phyloP scores from a whole-genome alignment of 2,888 invertebrate species.

The Atethmia centrago region DNA sequence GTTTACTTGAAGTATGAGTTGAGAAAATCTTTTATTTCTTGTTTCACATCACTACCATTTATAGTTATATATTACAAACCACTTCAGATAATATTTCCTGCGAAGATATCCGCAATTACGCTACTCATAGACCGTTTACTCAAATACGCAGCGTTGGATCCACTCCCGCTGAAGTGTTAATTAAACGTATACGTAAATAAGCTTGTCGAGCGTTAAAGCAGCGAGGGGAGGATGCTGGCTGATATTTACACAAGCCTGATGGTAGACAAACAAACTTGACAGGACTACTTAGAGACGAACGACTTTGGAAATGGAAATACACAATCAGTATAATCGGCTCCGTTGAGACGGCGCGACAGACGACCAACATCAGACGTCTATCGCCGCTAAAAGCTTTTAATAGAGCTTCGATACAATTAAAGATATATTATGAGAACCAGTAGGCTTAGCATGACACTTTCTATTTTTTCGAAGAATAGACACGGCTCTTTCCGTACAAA shows the following conservation, averaged over 20 bases:
- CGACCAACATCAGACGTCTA: slow-evolving; percentile 77
- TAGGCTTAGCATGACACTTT: no score
- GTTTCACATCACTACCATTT: slow-evolving; percentile 70
- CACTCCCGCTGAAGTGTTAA: slow-evolving; percentile 80
- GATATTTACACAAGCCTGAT: slow-evolving; percentile 85
- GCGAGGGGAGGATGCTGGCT: slow-evolving; percentile 67
- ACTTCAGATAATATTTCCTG: slow-evolving; percentile 73
- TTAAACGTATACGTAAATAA: slow-evolving; percentile 82
- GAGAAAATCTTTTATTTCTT: no score
- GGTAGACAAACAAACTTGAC: slow-evolving; percentile 83
- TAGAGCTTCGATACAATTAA: slow-evolving; percentile 32
- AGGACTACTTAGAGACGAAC: slow-evolving; percentile 75
- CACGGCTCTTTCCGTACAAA: no score
- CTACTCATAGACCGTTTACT: slow-evolving; percentile 65
- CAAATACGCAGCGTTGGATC: slow-evolving; percentile 66
- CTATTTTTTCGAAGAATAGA: no score
- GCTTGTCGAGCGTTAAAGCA: slow-evolving; percentile 72
- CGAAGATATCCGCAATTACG: slow-evolving; percentile 71
- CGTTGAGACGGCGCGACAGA: slow-evolving; percentile 72
- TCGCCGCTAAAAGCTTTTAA: slow-evolving; percentile 76
- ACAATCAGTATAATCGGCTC: slow-evolving; percentile 59
- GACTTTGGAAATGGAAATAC: slow-evolving; percentile 58
- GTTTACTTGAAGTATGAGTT: no score
- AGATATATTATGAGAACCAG: slow-evolving; percentile 14
- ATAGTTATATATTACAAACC: slow-evolving; percentile 68